Evolutionary conservation across 92 coral and sea anemone species (phyloP), one percentile per base, ranked within the genome.

Genomic region (Parazoanthus darwini): DNA sequence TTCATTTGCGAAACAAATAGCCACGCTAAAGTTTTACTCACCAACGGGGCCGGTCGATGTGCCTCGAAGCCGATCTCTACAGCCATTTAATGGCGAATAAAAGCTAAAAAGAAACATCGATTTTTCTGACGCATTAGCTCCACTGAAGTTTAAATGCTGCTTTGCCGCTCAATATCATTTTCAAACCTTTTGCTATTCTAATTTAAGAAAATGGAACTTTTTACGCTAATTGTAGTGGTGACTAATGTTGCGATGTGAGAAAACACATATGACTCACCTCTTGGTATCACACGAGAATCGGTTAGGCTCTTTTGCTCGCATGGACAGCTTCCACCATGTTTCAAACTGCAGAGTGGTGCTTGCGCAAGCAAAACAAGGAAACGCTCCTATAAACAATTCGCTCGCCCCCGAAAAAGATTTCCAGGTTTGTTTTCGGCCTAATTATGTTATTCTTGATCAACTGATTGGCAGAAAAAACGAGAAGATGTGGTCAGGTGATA

Each of bases 331-430:
- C 25, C 48, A 23, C 35, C 44, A 20, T 43, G 8, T 43, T 77
- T 6, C 81, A 23, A 44, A 77, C 11, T 38, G 44, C 35, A 43
- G 48, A 3, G 6, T 39, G 20, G 3, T 18, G 50, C 46, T 23
- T 35, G 25, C 8, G 50, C 46, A 43, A 42, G 29, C 33, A 38
- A 77, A 77, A 20, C 58, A 42, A 23, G 50, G 29, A 74, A 29
- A 75, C 1, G 8, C 22, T 38, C 50, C 15, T 51, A 51, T 63
- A 14, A 8, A 77, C 4, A 20, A 38, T 77, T 77, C 81, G 0
- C 81, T 23, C 81, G 81, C 81, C 81, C 35, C 23, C 81, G 59
- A 44, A 44, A 25, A 77, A 5, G 59, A 39, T 18, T 77, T 77
- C 4, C 13, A 43, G 56, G 13, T n/a, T 77, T 77, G 44, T 77